Percentiles rank a stretch among this genome's conserved stretches.
phyloP scores from a whole-genome alignment of 2,113 vertebrate genomes.

The Geococcyx californianus region DNA sequence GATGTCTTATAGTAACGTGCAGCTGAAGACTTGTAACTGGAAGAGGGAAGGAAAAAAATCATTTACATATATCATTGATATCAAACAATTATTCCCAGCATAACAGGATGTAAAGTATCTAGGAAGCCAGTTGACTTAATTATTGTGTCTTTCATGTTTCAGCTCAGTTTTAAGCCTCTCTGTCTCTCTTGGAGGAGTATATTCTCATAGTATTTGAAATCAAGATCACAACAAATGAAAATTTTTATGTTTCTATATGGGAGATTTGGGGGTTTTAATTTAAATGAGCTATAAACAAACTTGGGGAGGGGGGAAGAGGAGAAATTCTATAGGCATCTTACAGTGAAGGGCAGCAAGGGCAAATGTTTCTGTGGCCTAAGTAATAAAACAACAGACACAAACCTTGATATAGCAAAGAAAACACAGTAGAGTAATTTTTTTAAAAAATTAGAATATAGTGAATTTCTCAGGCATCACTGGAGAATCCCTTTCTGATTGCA shows the following conservation, averaged over 20 bases:
- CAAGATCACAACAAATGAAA: neutral
- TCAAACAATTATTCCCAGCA: neutral
- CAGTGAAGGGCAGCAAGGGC: neutral
- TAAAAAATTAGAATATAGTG: neutral
- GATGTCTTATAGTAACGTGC: neutral
- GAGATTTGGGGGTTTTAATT: neutral
- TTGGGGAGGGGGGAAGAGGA: too few species aligned
- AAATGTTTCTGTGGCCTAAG: neutral
- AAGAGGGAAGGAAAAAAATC: neutral
- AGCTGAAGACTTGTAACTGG: neutral
- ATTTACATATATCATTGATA: neutral
- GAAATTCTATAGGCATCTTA: neutral
- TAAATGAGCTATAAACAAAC: neutral
- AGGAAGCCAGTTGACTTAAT: neutral
- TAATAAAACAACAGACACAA: neutral
- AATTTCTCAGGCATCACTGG: neutral
- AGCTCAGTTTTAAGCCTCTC: neutral
- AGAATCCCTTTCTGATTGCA: neutral
- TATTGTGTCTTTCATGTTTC: neutral
- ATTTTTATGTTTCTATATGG: neutral
- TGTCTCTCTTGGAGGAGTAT: neutral
- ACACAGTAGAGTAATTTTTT: neutral
- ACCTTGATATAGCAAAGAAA: neutral
- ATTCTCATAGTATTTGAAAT: neutral
- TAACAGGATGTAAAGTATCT: neutral